phyloP scores from a whole-genome alignment of 2,888 invertebrate genomes.

The Mimas tiliae region DNA sequence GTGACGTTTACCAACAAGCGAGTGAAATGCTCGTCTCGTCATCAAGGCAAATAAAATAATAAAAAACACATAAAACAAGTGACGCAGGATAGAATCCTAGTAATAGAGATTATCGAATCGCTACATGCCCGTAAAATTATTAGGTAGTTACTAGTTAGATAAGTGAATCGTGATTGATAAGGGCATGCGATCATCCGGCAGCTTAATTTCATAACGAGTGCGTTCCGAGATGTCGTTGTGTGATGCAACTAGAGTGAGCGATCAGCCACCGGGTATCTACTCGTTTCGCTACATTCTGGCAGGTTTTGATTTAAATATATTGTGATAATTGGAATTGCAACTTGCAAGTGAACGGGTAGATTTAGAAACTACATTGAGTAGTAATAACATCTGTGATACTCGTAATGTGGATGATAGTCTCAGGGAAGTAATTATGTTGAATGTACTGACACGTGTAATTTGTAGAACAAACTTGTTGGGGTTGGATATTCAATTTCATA shows the following conservation, averaged over 20 bases:
- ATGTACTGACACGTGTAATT: not conserved
- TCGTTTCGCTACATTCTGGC: slow-evolving; percentile 12
- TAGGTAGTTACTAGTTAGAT: slow-evolving; percentile 32
- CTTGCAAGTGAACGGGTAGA: slow-evolving; percentile 8
- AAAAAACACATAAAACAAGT: no score
- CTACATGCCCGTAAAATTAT: no score
- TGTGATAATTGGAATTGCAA: slow-evolving; percentile 19
- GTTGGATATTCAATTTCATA: not conserved
- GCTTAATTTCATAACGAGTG: slow-evolving; percentile 28
- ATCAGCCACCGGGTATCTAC: slow-evolving; percentile 18
- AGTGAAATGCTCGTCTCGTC: no score
- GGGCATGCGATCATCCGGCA: slow-evolving; percentile 35
- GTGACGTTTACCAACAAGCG: no score
- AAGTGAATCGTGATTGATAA: slow-evolving; percentile 38
- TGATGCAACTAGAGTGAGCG: slow-evolving; percentile 4
- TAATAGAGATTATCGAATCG: not conserved
- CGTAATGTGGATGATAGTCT: not conserved
- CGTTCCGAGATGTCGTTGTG: slow-evolving; percentile 11
- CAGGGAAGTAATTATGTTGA: slow-evolving; percentile 5
- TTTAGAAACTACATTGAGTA: slow-evolving; percentile 5
- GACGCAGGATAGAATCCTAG: not conserved
- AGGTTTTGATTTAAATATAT: slow-evolving; percentile 9
- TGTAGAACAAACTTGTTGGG: not conserved
- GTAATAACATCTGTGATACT: not conserved
- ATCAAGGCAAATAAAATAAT: no score